Conservation (phyloP, 2,113 vertebrate species). For the Chiloscyllium plagiosum region DNA sequence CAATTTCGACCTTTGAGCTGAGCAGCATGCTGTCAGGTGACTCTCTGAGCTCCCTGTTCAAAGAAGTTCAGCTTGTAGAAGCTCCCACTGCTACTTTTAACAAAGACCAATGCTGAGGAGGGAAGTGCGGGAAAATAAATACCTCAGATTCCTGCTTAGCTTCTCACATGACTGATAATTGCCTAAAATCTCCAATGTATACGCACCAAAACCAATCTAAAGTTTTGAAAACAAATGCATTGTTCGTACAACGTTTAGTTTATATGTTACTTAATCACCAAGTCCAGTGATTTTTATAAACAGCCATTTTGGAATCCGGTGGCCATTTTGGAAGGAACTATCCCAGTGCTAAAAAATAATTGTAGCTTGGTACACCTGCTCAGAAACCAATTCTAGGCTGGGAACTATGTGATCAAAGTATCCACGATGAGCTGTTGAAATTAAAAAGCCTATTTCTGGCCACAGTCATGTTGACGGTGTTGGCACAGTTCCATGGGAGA, state of each 20-base stretch:
- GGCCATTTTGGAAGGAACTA: neutral
- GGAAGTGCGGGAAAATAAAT: neutral
- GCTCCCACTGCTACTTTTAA: neutral
- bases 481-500: neutral
- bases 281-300: neutral
- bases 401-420: neutral
- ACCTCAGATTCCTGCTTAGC: neutral
- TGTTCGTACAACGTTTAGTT: neutral
- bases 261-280: neutral
- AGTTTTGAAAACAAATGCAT: neutral
- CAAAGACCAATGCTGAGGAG: neutral
- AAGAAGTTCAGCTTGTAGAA: neutral
- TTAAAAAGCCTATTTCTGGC: neutral
- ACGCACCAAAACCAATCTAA: neutral
- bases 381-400: neutral
- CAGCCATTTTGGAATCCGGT: neutral
- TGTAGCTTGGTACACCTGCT: neutral
- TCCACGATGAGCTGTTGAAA: neutral
- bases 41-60: neutral
- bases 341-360: neutral
- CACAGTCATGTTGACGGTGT: neutral
- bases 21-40: neutral
- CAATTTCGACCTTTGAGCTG: neutral
- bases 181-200: neutral
- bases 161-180: neutral